Conservation (phyloP, 2,797 vertebrate genomes). For the Melanotaenia nigrans region DNA sequence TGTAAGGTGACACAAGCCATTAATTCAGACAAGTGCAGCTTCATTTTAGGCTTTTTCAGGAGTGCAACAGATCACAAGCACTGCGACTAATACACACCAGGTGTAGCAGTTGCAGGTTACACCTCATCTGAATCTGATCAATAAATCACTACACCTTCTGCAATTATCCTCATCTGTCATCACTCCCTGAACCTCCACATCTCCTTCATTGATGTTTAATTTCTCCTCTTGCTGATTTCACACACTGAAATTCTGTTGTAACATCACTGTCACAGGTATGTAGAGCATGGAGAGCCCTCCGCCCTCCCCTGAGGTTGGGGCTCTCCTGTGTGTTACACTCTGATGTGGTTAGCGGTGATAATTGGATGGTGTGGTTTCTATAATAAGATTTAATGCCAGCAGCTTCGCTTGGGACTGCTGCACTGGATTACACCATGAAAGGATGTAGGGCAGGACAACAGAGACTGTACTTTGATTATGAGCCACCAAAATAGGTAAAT, state of each 20-base stretch:
- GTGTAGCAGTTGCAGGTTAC: too few species aligned
- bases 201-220: background rate
- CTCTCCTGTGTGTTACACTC: conserved; percentile 23
- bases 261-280: conserved; percentile 40
- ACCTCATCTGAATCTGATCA: too few species aligned
- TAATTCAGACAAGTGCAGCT: too few species aligned
- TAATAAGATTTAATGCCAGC: conserved; percentile 80
- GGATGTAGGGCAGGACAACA: conserved; percentile 79
- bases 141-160: too few species aligned
- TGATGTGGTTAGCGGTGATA: conserved; percentile 69
- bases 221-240: conserved; percentile 12
- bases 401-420: conserved; percentile 71
- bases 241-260: conserved; percentile 37
- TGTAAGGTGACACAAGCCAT: too few species aligned
- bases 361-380: conserved; percentile 80
- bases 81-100: too few species aligned
- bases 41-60: too few species aligned
- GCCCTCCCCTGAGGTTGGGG: background rate
- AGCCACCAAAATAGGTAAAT: conserved; percentile 77
- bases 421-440: conserved; percentile 79
- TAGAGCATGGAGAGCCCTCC: conserved; percentile 37
- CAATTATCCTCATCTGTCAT: too few species aligned
- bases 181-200: too few species aligned
- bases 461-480: conserved; percentile 85
- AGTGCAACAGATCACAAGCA: too few species aligned